Evolutionary conservation across 2,888 invertebrate species (phyloP), one percentile per base, ranked within the genome.

Genomic region (Lacanobia oleracea): DNA sequence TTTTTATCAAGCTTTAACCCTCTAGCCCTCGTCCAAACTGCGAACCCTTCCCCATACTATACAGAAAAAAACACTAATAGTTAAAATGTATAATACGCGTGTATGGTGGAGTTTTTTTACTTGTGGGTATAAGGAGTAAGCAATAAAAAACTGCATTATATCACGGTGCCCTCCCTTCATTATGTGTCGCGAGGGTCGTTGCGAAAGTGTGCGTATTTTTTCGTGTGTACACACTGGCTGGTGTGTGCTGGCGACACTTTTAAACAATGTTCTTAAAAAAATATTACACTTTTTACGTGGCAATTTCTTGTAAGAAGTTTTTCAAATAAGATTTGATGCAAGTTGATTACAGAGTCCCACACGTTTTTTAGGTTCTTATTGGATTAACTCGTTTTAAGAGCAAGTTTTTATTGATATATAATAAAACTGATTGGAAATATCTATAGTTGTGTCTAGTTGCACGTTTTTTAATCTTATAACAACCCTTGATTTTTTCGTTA

Each of bases 131-230:
- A 93, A 94, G 94, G 92, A 95, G 94, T 90, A 90, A 91, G 95
- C 94, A 95, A 95, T 95, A 96, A 96, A 96, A 96, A 96, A 95
- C 92, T 94, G 95, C 96, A 95, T 95, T 96, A 95, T 95, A 96
- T 95, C 95, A 95, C 92, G 87, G 90, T 92, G 90, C 93, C 94
- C 95, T 93, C 94, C 95, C 93, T 93, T 94, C 94, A 93, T 95
- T 94, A 94, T 90, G 89, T 91, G 93, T 91, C 91, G 91, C 89
- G 91, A 92, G 95, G 95, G 94, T 91, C 88, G 84, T 73, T 75
- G 82, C 82, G 81, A 86, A 86, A 90, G 92, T 91, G 92, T 89
- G 89, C 88, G 91, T 91, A 83, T 90, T 87, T 88, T 86, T 87
- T 86, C 83, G 79, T 87, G 40, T 16, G 6, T n/a, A 57, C 45